Percentiles rank a stretch among this genome's conserved stretches.
Conservation (phyloP, 2,113 vertebrate species). For the Notarius quadriscutis region DNA sequence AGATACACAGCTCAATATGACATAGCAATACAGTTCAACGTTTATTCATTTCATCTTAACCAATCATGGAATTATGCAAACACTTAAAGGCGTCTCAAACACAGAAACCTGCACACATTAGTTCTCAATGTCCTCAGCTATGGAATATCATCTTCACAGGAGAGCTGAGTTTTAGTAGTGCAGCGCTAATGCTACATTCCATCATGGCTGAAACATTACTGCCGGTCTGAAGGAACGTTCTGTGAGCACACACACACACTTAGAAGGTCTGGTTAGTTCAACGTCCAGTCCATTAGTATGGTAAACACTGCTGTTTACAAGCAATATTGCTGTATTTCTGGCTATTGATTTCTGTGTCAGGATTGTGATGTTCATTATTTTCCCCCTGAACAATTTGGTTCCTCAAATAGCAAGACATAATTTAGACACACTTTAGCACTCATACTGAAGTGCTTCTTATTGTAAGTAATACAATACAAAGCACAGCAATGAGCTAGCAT, state of each 20-base stretch:
- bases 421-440: constrained; percentile 6
- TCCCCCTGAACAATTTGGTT: not conserved
- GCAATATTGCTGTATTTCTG: not conserved
- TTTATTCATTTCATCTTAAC: not conserved
- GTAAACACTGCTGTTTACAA: constrained; percentile 4
- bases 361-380: not conserved
- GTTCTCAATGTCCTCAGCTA: not conserved
- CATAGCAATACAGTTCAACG: not conserved
- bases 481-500: not conserved
- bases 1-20: not conserved
- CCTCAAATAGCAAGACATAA: not conserved
- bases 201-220: constrained; percentile 8
- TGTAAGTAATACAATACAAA: not conserved
- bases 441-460: not conserved
- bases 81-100: not conserved
- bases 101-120: not conserved
- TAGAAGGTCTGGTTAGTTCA: not conserved
- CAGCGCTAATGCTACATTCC: not conserved
- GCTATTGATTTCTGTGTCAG: not conserved
- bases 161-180: not conserved
- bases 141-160: not conserved
- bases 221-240: not conserved
- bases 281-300: not conserved
- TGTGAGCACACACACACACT: not conserved
- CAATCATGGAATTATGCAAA: not conserved